Evolutionary conservation across 2,888 invertebrate genomes (phyloP), one percentile per base, ranked within the genome.

Genomic region (Trisateles emortualis): DNA sequence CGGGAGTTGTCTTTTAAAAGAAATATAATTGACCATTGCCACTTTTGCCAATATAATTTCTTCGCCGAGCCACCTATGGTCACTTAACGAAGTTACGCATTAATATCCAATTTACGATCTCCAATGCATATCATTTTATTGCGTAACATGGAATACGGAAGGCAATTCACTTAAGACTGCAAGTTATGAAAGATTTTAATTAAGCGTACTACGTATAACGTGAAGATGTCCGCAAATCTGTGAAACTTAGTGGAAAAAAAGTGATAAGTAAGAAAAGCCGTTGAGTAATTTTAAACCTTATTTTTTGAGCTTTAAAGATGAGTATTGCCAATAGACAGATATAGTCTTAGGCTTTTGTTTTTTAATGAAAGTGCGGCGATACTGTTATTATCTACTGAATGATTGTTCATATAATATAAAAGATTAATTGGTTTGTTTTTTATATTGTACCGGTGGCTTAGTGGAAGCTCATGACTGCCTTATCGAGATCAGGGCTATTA

Each of bases 61-160:
- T 13, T 9, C 11, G 6, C 24, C 38, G 9, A 30, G 39, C 52
- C 36, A 52, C 59, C 14, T 50, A 50, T 14, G 51, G 44, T 36
- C 29, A 36, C 13, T 11, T 13, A 16, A 32, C 38, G 32, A 38
- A 54, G 56, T 68, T 58, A 45, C 50, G 59, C 54, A 51, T 62
- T 64, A 55, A 48, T 55, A 58, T 58, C 49, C 52, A 64, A 64
- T 69, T 61, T 64, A 43, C 62, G 38, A 62, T 63, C 53, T 26
- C 36, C 64, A 55, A 71, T 65, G 51, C 56, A 43, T 50, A 53
- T 53, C 36, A 22, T 4, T 51, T 64, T 72, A 57, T n/a, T n/a
- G n/a, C 57, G 47, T 66, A 72, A 69, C 24, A 46, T 44, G 64
- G 36, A 55, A 52, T 50, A 59, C 60, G 71, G 62, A 70, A 71